Evolutionary conservation across 2,797 vertebrate genomes (phyloP).

Genomic region (Ptychobarbus kaznakovi): DNA sequence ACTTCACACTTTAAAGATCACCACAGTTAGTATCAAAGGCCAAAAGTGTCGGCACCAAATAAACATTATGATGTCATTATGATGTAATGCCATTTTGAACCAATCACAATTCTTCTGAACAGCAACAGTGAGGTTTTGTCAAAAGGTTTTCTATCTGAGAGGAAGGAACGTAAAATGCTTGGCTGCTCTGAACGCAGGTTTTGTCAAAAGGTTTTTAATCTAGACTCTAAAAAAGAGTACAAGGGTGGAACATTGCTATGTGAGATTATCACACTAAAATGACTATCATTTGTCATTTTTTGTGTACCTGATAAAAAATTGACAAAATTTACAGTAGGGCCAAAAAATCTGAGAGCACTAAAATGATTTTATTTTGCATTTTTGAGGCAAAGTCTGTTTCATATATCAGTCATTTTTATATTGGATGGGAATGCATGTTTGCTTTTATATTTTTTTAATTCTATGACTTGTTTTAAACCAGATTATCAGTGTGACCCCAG

Average conservation of each 20-base stretch:
- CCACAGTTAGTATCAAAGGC: conserved; percentile 61
- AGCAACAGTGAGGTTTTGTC: conserved; percentile 57
- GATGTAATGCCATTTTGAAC: conserved; percentile 34
- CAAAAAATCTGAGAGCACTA: not conserved
- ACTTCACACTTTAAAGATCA: conserved; percentile 75
- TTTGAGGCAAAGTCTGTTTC: too few species aligned
- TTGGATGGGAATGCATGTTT: not conserved
- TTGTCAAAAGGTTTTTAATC: too few species aligned
- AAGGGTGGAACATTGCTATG: too few species aligned
- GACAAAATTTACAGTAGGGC: not conserved
- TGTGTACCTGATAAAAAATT: too few species aligned
- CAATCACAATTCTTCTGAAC: conserved; percentile 41
- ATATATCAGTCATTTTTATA: too few species aligned
- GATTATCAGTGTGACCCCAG: not conserved
- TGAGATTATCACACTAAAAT: too few species aligned
- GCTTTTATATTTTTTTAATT: too few species aligned
- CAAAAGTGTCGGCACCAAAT: conserved; percentile 17
- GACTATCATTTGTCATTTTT: too few species aligned
- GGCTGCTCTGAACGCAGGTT: too few species aligned
- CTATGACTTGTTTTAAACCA: not conserved
- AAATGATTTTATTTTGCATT: not conserved
- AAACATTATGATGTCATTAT: conserved; percentile 31
- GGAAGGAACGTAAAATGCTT: conserved; percentile 27
- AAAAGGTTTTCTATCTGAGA: conserved; percentile 33
- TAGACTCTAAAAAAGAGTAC: too few species aligned